Percentiles rank a stretch among this genome's conserved stretches.
These are phyloP conservation scores for Dendrolimus kikuchii DNA, from an alignment of 1,140 invertebrate species.

Conservation along the genomic window DNA sequence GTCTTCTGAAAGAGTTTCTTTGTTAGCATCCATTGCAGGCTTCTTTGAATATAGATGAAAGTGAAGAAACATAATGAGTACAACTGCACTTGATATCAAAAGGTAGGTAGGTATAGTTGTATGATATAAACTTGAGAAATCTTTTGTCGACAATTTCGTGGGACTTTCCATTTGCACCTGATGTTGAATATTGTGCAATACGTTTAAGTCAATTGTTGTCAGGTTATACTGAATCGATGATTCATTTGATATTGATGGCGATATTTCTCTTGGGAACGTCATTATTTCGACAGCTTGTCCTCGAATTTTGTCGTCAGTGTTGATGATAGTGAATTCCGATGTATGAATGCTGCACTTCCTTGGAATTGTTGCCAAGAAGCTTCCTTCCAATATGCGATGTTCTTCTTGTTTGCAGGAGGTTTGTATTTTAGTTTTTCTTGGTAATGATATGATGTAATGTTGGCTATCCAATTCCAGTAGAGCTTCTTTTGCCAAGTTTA, in stretches of 20 bases:
- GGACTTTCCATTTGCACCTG: background rate
- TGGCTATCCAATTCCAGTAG: conserved; percentile 9
- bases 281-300: background rate
- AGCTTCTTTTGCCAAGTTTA: too few species aligned
- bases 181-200: background rate
- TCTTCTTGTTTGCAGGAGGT: conserved; percentile 8
- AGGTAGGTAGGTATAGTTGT: background rate
- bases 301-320: conserved; percentile 5
- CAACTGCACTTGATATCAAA: conserved; percentile 1
- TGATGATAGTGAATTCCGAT: conserved; percentile 13
- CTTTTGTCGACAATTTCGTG: too few species aligned
- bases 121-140: background rate
- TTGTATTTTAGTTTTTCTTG: conserved; percentile 10
- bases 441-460: conserved; percentile 12
- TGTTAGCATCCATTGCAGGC: background rate
- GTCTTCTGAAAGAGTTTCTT: background rate
- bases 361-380: conserved; percentile 13
- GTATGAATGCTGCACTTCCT: conserved; percentile 9
- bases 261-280: background rate
- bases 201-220: background rate
- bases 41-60: background rate
- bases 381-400: conserved; percentile 10
- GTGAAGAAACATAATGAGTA: background rate
- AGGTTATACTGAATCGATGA: background rate
- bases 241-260: background rate